These are phyloP conservation scores for Clamator glandarius DNA, from an alignment of 2,797 vertebrate genomes.

Conservation along the genomic window DNA sequence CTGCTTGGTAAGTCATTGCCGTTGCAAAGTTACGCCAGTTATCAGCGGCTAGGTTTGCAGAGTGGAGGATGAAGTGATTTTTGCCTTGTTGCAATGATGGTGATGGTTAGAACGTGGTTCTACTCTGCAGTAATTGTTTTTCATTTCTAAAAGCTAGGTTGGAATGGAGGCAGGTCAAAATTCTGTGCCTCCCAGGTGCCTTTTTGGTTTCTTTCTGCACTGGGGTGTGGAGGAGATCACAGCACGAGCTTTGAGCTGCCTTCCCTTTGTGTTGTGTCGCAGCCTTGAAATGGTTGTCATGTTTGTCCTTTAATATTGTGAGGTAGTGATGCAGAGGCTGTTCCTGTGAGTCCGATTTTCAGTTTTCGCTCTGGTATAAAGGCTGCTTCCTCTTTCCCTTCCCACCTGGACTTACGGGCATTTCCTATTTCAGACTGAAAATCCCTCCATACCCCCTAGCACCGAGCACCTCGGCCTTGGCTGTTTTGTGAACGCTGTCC, in stretches of 20 bases:
- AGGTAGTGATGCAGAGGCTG: background rate
- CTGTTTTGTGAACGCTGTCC: background rate
- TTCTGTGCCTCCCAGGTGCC: slow-evolving; percentile 37
- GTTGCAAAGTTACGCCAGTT: background rate
- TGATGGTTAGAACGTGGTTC: background rate
- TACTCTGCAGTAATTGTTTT: background rate
- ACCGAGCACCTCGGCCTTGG: background rate
- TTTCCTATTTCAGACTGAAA: background rate
- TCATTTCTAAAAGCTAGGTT: background rate
- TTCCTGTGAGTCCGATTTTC: background rate
- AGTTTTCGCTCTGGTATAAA: background rate
- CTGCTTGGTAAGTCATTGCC: background rate
- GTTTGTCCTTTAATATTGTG: background rate
- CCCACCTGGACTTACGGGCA: background rate
- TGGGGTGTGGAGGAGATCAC: background rate
- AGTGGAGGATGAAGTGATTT: rapidly evolving
- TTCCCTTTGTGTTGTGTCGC: background rate
- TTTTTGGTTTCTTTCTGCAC: slow-evolving; percentile 24
- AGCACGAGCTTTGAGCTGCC: slow-evolving; percentile 22
- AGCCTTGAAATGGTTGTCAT: background rate
- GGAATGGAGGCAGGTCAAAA: background rate
- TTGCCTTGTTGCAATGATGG: rapidly evolving
- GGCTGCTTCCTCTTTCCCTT: background rate
- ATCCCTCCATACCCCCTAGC: background rate
- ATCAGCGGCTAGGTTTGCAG: background rate